These are phyloP conservation scores for Sphaerodactylus townsendi DNA, from an alignment of 2,113 vertebrate species.

Conservation along the genomic window DNA sequence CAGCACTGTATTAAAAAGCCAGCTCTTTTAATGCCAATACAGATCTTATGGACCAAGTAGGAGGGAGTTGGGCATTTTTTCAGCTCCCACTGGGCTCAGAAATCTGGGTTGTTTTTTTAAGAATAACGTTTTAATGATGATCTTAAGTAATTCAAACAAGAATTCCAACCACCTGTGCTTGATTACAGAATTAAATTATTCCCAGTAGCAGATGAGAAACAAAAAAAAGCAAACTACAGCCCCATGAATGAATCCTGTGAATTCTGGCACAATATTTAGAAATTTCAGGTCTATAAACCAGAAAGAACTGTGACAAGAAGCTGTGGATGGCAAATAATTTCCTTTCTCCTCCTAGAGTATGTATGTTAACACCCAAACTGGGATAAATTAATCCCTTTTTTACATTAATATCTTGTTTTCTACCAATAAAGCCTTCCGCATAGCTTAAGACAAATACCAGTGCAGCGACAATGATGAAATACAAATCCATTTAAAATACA, in stretches of 20 bases:
- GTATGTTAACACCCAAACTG: constrained; percentile 35
- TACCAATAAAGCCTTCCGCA: no score
- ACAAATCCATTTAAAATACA: neutral
- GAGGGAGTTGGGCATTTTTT: neutral
- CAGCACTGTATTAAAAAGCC: neutral
- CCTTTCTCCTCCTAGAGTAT: neutral
- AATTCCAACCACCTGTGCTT: constrained; percentile 26
- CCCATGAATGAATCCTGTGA: neutral
- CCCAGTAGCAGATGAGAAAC: constrained; percentile 35
- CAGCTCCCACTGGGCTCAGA: constrained; percentile 6
- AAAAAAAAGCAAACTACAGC: constrained; percentile 35
- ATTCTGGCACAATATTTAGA: constrained; percentile 25
- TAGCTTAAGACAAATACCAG: neutral
- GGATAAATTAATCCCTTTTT: constrained; percentile 42
- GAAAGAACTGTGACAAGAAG: constrained; percentile 21
- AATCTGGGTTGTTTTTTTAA: constrained; percentile 9
- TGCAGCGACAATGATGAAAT: neutral
- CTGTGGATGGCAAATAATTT: neutral
- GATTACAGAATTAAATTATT: neutral
- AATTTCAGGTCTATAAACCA: constrained; percentile 23
- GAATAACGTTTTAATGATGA: constrained; percentile 11
- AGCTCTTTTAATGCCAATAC: neutral
- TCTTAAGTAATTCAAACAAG: constrained; percentile 21
- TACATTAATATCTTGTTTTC: constrained; percentile 19
- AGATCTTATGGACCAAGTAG: neutral